Evolutionary conservation across 92 coral and sea anemone species (phyloP), one percentile per base, ranked within the genome.

Genomic region (Siderastrea radians): DNA sequence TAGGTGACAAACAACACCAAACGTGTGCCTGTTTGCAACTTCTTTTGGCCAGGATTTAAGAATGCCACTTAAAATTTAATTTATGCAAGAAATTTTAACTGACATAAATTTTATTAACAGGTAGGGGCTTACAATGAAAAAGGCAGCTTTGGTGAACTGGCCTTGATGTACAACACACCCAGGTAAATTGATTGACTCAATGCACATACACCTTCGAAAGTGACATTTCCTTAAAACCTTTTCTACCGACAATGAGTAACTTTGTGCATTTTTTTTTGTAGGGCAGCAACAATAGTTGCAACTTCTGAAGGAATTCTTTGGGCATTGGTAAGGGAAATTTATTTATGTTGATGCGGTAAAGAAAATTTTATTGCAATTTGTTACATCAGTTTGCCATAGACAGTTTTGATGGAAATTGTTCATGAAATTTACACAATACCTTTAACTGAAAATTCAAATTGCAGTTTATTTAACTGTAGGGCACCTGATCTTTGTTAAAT

Each of bases 121-220:
- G 98, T 98, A 49, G 99, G 99, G n/a, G 79, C 89, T 49, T 98
- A 98, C 89, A 90, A 85, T 88, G 93, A 96, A 87, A 98, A 91
- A 76, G 99, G 99, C 53, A 98, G 99, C 79, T 98, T 98, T 91
- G 99, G 99, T 78, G 99, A 98, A 82, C 96, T 98, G 50, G 99
- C 99, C 38, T 92, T 98, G 80, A 98, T 98, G 99, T 98, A 98
- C 82, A 98, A 98, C 83, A 98, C 99, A 19, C 99, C 99, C 70
- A 98, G 99, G 99, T 98, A 81, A 83, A 46, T 38, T 44, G 44
- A 58, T 68, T 55, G 10, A 44, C 49, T 7, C 11, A 3, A 16
- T 67, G 57, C 8, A 52, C 55, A 52, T 52, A 52, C 55, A 52
- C 55, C 55, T 7, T 52, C 1, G 6, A 52, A 52, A 26, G 38